phyloP scores from a whole-genome alignment of 2,797 vertebrate species.

The Lepus townsendii region DNA sequence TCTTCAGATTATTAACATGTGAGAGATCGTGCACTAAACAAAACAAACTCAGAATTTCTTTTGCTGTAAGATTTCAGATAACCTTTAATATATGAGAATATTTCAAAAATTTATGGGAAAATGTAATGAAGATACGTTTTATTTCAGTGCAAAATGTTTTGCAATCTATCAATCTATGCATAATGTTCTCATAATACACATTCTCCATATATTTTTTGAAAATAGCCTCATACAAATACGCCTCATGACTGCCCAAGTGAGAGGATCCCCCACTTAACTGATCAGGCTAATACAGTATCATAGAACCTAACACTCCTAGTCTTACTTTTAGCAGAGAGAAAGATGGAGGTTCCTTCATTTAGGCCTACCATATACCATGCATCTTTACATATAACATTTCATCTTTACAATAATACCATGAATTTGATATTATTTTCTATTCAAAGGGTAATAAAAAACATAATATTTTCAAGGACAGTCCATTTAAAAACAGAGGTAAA shows the following conservation, averaged over 20 bases:
- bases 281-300: neutral
- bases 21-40: neutral
- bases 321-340: neutral
- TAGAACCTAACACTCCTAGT: neutral
- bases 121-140: no score
- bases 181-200: no score
- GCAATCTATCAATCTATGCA: no score
- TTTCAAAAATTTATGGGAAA: no score
- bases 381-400: neutral
- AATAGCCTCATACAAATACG: neutral
- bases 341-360: neutral
- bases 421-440: neutral
- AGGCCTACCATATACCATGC: accelerated
- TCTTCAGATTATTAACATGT: neutral
- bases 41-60: neutral
- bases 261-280: neutral
- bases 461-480: neutral
- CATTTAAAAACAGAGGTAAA: neutral
- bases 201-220: no score
- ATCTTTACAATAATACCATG: neutral
- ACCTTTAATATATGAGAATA: neutral
- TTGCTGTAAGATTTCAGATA: neutral
- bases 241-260: neutral
- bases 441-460: neutral
- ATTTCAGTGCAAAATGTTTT: no score